Conservation (phyloP, 2,888 invertebrate genomes). For the Seira sanloemensis region DNA sequence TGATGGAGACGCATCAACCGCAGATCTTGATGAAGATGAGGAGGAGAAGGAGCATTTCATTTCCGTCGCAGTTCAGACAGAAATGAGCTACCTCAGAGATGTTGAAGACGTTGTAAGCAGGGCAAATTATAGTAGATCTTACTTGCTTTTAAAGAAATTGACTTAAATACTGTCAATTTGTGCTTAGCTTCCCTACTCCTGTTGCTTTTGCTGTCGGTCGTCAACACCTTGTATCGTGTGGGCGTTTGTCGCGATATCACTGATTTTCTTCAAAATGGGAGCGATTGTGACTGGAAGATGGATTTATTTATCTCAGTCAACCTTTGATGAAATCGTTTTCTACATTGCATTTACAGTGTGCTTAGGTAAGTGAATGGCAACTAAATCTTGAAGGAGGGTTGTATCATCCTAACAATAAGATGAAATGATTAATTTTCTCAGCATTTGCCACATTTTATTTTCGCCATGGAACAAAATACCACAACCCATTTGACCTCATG, state of each 20-base stretch:
- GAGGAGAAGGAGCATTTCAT: conserved; percentile 42
- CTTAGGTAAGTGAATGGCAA: conserved; percentile 44
- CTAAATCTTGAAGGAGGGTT: background rate
- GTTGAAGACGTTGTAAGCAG: conserved; percentile 44
- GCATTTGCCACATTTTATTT: conserved; percentile 68
- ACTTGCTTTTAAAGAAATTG: background rate
- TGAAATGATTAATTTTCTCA: background rate
- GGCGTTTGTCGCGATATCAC: conserved; percentile 65
- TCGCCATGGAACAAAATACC: conserved; percentile 66
- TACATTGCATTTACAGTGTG: conserved; percentile 67
- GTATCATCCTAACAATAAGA: background rate
- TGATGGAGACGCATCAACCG: conserved; percentile 13
- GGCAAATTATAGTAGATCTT: background rate
- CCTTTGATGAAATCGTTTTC: conserved; percentile 67
- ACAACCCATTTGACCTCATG: conserved; percentile 65
- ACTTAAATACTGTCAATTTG: background rate
- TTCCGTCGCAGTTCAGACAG: conserved; percentile 53
- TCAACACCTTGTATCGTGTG: conserved; percentile 66
- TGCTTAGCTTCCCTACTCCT: conserved; percentile 59
- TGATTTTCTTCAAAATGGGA: conserved; percentile 69
- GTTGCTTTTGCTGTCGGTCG: conserved; percentile 67
- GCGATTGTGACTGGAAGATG: conserved; percentile 68
- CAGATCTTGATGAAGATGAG: background rate
- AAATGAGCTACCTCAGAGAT: conserved; percentile 57
- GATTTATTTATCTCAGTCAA: conserved; percentile 64